phyloP scores from a whole-genome alignment of 2,888 invertebrate genomes.

The Metallyticus violacea region DNA sequence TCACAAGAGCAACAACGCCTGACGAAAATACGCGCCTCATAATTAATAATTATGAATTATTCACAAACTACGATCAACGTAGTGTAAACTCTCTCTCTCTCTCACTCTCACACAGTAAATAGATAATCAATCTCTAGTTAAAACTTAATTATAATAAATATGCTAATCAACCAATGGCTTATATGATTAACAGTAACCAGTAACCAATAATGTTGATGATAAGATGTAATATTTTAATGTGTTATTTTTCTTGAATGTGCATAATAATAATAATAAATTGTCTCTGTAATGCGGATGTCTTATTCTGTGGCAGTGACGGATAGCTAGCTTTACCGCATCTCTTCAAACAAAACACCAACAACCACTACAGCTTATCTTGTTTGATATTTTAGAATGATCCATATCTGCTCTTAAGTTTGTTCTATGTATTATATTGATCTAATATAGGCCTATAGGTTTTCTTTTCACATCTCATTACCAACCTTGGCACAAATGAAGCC shows the following conservation, averaged over 20 bases:
- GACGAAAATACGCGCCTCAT: slow-evolving; percentile 12
- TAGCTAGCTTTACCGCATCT: slow-evolving; percentile 24
- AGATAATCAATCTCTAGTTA: slow-evolving; percentile 14
- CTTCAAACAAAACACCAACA: slow-evolving; percentile 5
- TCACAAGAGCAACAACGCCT: not conserved
- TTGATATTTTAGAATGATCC: slow-evolving; percentile 4
- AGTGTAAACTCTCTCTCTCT: not conserved
- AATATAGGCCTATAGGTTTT: slow-evolving; percentile 31
- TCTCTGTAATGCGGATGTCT: slow-evolving; percentile 10
- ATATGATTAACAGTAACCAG: slow-evolving; percentile 5
- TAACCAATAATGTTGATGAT: slow-evolving; percentile 14
- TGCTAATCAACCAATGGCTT: slow-evolving; percentile 12
- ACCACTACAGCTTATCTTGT: slow-evolving; percentile 1
- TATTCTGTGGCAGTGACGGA: slow-evolving; percentile 31
- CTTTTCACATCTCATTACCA: slow-evolving; percentile 8
- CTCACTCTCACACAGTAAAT: slow-evolving; percentile 2
- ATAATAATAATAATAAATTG: not conserved
- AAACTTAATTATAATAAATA: slow-evolving; percentile 18
- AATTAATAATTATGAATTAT: not conserved
- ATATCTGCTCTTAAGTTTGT: not conserved
- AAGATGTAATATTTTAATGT: not conserved
- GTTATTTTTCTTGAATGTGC: not conserved
- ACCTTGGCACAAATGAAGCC: slow-evolving; percentile 17
- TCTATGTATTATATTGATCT: slow-evolving; percentile 29
- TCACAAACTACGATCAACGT: slow-evolving; percentile 8